These are phyloP conservation scores for Sylvietta virens DNA, from an alignment of 2,113 vertebrate species.

Conservation along the genomic window DNA sequence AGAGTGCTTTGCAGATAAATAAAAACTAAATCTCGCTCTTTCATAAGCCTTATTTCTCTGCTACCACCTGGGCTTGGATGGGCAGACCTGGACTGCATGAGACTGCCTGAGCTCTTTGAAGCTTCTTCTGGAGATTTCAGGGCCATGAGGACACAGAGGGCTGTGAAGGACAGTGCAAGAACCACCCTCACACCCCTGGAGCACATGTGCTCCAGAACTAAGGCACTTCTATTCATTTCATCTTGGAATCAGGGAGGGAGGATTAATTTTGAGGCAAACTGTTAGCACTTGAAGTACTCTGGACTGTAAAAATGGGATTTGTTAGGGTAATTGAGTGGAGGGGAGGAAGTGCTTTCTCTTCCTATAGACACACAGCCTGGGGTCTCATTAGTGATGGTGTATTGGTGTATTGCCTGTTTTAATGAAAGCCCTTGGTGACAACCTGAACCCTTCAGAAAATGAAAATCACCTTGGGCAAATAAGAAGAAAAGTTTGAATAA, in stretches of 20 bases:
- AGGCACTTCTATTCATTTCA: not conserved
- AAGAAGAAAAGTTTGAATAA: not conserved
- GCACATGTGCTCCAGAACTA: fast-evolving
- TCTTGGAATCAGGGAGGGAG: not conserved
- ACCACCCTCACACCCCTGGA: not conserved
- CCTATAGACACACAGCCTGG: not conserved
- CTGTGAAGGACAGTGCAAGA: not conserved
- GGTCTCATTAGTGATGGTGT: constrained; percentile 29
- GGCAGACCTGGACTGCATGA: not conserved
- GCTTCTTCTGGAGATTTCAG: not conserved
- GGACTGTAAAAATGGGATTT: constrained; percentile 24
- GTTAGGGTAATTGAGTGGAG: constrained; percentile 27
- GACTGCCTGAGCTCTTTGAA: not conserved
- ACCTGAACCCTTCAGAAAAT: not conserved
- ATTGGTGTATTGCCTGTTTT: not conserved
- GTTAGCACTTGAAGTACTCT: not conserved
- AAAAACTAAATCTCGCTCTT: not conserved
- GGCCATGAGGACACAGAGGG: fast-evolving
- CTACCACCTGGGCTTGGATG: not conserved
- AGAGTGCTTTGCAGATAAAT: not conserved
- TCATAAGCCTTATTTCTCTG: not conserved
- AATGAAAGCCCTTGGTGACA: constrained; percentile 12
- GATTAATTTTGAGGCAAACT: not conserved
- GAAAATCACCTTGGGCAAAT: not conserved
- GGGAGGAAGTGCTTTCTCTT: not conserved